phyloP scores from a whole-genome alignment of 2,113 vertebrate species.

The Dromaius novaehollandiae region DNA sequence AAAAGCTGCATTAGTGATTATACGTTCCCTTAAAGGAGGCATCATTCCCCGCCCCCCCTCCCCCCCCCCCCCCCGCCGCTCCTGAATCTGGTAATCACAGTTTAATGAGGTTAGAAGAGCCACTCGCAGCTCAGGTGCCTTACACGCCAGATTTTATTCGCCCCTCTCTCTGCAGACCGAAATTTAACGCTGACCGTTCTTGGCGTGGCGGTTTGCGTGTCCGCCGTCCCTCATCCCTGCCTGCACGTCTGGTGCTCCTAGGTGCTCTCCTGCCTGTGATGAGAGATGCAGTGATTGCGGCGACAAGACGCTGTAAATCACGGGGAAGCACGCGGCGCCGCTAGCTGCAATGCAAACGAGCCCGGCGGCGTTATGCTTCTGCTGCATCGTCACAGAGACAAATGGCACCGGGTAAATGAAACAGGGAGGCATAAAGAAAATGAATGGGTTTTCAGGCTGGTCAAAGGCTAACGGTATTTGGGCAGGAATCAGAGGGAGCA shows the following conservation, averaged over 20 bases:
- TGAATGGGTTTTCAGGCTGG: background rate
- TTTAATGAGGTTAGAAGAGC: slow-evolving; percentile 38
- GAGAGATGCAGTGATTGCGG: background rate
- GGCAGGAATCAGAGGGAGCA: background rate
- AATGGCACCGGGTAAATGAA: background rate
- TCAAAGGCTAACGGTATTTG: background rate
- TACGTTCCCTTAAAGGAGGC: slow-evolving; percentile 6
- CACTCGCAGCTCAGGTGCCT: background rate
- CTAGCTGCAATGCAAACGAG: background rate
- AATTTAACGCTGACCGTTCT: background rate
- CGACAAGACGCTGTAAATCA: background rate
- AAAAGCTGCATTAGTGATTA: background rate
- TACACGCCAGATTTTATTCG: slow-evolving; percentile 3
- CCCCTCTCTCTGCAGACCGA: background rate
- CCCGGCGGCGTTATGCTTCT: slow-evolving; percentile 7
- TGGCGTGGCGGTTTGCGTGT: background rate
- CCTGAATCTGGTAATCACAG: slow-evolving; percentile 8
- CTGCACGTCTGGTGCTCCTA: background rate
- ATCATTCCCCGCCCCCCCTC: background rate
- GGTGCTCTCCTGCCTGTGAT: background rate
- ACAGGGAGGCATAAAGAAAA: background rate
- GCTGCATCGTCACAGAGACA: slow-evolving; percentile 23
- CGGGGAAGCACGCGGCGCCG: fast-evolving
- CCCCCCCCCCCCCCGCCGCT: background rate
- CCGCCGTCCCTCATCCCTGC: background rate